These are phyloP conservation scores for Tapirus terrestris DNA, from an alignment of 2,113 vertebrate species.

Conservation along the genomic window DNA sequence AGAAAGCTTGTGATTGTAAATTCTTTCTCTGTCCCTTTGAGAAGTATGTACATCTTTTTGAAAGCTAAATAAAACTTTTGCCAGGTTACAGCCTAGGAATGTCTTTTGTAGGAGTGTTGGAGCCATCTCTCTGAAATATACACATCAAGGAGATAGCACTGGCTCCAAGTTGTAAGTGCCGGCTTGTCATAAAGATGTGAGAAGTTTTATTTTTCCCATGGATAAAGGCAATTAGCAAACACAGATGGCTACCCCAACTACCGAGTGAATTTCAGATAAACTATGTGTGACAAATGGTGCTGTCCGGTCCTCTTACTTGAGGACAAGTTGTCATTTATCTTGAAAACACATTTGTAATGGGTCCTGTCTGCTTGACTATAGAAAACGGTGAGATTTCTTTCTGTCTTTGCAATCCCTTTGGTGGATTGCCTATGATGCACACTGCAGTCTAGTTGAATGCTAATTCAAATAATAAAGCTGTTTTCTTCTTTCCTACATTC, in stretches of 20 bases:
- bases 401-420: background rate
- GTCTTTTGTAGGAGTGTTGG: background rate
- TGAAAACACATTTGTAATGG: background rate
- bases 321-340: background rate
- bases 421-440: background rate
- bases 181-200: background rate
- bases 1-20: background rate
- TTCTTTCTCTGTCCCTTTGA: slow-evolving; percentile 3
- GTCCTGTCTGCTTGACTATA: background rate
- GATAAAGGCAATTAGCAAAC: background rate
- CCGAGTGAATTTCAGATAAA: background rate
- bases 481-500: background rate
- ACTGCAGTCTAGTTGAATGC: background rate
- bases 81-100: background rate
- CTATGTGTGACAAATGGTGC: background rate
- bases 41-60: background rate
- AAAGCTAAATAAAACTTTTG: background rate
- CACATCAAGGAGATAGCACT: too few relatives aligned
- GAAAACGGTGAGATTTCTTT: background rate
- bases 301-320: background rate
- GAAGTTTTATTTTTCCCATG: background rate
- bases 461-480: background rate
- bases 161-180: background rate
- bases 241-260: background rate
- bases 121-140: background rate